These are phyloP conservation scores for Oophaga sylvatica DNA, from an alignment of 2,797 vertebrate species.

Conservation along the genomic window DNA sequence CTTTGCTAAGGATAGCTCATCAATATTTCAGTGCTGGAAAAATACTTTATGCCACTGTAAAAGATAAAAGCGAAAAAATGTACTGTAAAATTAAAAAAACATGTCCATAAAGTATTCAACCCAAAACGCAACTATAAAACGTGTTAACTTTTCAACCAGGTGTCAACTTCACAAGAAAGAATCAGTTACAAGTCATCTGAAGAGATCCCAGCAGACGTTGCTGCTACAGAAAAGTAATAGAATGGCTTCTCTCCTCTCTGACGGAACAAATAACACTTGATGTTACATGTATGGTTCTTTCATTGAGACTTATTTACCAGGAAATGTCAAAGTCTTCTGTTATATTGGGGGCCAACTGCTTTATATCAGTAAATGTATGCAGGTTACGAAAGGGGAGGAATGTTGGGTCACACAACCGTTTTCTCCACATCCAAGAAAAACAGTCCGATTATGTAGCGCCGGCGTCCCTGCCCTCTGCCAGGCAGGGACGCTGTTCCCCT, in stretches of 20 bases:
- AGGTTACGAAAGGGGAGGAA: background rate
- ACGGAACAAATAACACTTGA: constrained; percentile 33
- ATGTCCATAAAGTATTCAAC: background rate
- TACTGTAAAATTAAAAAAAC: background rate
- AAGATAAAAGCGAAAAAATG: background rate
- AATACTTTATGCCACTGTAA: background rate
- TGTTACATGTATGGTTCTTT: background rate
- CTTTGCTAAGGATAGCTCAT: too few relatives aligned
- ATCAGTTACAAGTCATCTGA: constrained; percentile 13
- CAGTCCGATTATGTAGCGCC: too few relatives aligned
- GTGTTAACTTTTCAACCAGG: constrained; percentile 7
- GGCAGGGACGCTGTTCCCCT: too few relatives aligned
- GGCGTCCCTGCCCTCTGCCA: too few relatives aligned
- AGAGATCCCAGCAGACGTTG: constrained; percentile 38
- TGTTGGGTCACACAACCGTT: background rate
- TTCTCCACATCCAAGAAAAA: too few relatives aligned
- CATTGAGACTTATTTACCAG: constrained; percentile 40
- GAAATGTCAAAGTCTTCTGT: background rate
- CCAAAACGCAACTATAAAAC: background rate
- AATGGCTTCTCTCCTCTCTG: constrained; percentile 23
- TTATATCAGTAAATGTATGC: background rate
- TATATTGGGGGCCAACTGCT: background rate
- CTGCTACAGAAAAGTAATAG: constrained; percentile 24
- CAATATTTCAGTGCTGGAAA: too few relatives aligned
- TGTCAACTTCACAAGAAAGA: constrained; percentile 32